Evolutionary conservation across 2,888 invertebrate genomes (phyloP).

Genomic region (Athalia circularis): DNA sequence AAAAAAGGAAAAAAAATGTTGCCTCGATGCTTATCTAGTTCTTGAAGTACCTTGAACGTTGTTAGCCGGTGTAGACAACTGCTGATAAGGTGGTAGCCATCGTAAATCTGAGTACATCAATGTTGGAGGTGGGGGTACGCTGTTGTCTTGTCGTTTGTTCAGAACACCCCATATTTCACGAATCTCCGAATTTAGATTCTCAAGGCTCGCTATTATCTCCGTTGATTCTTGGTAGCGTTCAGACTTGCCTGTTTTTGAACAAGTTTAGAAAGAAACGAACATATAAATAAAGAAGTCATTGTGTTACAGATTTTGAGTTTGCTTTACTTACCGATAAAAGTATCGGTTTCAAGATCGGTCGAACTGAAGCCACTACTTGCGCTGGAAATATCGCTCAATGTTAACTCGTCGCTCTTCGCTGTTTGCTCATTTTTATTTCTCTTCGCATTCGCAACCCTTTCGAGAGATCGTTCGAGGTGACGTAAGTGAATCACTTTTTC

Average conservation of each 20-base stretch:
- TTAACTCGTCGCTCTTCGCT: slow-evolving; percentile 77
- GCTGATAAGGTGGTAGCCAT: slow-evolving; percentile 73
- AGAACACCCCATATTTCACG: slow-evolving; percentile 83
- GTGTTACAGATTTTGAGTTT: too few species aligned
- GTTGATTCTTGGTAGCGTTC: slow-evolving; percentile 80
- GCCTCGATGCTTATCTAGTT: too few species aligned
- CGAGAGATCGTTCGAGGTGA: slow-evolving; percentile 86
- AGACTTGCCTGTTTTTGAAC: slow-evolving; percentile 63
- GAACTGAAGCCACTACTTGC: slow-evolving; percentile 81
- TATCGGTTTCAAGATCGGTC: slow-evolving; percentile 80
- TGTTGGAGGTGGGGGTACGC: slow-evolving; percentile 75
- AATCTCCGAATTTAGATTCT: slow-evolving; percentile 83
- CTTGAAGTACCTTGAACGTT: slow-evolving; percentile 62
- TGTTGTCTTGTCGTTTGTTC: slow-evolving; percentile 78
- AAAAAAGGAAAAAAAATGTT: background rate
- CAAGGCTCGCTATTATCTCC: slow-evolving; percentile 82
- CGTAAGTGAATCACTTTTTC: slow-evolving; percentile 89
- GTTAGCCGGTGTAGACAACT: slow-evolving; percentile 64
- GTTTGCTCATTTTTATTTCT: slow-evolving; percentile 64
- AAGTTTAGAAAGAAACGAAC: background rate
- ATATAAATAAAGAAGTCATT: too few species aligned
- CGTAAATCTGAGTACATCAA: slow-evolving; percentile 77
- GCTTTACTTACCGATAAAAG: slow-evolving; percentile 66
- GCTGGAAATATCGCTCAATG: slow-evolving; percentile 80
- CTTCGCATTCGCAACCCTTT: slow-evolving; percentile 77